A percentile compares a stretch with the other conserved stretches of the same genome.
Conservation (phyloP, 2,888 invertebrate species). For the Cheilosia soror region DNA sequence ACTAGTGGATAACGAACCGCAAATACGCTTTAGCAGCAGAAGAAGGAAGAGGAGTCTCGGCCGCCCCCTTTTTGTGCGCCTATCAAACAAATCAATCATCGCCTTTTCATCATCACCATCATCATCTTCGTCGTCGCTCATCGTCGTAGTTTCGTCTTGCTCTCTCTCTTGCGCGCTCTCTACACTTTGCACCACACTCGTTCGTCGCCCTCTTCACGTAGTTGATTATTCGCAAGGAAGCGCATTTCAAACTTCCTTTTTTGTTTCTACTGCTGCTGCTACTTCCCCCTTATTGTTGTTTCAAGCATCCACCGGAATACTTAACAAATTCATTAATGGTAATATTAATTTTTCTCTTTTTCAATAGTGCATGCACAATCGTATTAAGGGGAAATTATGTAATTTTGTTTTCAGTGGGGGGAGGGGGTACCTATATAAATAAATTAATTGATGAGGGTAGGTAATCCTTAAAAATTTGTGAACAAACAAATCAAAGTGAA, state of each 20-base stretch:
- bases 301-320: constrained; percentile 69
- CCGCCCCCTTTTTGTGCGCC: constrained; percentile 73
- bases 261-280: constrained; percentile 25
- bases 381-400: constrained; percentile 41
- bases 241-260: constrained; percentile 75
- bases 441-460: background rate
- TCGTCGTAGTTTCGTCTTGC: constrained; percentile 56
- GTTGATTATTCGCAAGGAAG: constrained; percentile 72
- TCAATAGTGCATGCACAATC: background rate
- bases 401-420: constrained; percentile 19
- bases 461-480: too few relatives aligned
- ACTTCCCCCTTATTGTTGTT: constrained; percentile 60
- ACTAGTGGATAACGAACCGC: constrained; percentile 32
- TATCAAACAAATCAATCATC: constrained; percentile 76
- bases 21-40: constrained; percentile 40
- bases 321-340: constrained; percentile 74
- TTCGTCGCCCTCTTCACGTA: constrained; percentile 52
- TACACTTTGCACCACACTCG: constrained; percentile 44
- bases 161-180: constrained; percentile 58
- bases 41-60: constrained; percentile 67
- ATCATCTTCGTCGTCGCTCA: constrained; percentile 24
- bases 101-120: constrained; percentile 72
- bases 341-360: constrained; percentile 36
- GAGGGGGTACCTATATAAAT: background rate
- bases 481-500: too few relatives aligned